Conservation (phyloP, 2,797 vertebrate genomes). For the Tympanoctomys barrerae region DNA sequence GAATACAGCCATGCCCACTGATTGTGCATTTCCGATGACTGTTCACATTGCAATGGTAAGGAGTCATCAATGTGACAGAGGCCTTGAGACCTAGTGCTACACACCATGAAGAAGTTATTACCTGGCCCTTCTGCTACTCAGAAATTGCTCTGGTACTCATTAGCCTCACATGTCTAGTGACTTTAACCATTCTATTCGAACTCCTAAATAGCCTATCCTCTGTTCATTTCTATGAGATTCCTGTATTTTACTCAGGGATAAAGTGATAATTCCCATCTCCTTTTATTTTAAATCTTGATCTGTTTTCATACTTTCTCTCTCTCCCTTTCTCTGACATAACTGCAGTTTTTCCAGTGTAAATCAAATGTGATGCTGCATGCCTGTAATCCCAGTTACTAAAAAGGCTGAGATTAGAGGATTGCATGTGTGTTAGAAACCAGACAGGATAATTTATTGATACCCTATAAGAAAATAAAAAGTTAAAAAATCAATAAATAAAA, state of each 20-base stretch:
- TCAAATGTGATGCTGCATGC: not conserved
- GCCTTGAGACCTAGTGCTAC: not conserved
- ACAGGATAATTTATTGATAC: not conserved
- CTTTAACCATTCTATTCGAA: not conserved
- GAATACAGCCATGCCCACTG: accelerated
- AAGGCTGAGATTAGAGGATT: not conserved
- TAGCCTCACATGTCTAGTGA: not conserved
- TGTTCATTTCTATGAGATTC: not conserved
- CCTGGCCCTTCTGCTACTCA: not conserved
- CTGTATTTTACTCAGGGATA: not conserved
- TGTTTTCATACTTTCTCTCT: not conserved
- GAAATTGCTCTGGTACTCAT: not conserved
- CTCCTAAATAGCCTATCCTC: not conserved
- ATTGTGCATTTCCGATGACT: not conserved
- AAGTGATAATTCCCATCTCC: not conserved
- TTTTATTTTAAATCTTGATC: not conserved
- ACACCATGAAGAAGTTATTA: not conserved
- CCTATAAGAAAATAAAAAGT: not conserved
- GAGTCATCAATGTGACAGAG: not conserved
- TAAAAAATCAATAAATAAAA: not conserved
- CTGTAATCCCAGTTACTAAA: not conserved
- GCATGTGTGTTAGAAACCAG: not conserved
- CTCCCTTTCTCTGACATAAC: not conserved
- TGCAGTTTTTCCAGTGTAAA: not conserved
- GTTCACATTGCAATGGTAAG: not conserved